These are phyloP conservation scores for Marasmarcha lunaedactyla DNA, from an alignment of 2,888 invertebrate genomes.

Conservation along the genomic window DNA sequence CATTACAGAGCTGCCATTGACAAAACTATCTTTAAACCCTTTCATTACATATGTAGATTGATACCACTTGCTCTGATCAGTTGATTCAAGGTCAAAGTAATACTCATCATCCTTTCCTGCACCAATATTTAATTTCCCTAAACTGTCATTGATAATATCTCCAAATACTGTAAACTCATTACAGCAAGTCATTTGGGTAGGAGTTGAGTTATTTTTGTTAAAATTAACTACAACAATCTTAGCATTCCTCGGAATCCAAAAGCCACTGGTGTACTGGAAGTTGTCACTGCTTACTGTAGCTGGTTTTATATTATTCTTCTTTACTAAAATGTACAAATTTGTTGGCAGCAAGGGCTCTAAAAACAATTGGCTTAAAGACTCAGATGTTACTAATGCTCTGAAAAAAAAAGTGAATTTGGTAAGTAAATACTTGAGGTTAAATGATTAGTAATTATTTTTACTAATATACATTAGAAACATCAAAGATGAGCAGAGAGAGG, in stretches of 20 bases:
- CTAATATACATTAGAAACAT: not conserved
- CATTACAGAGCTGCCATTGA: constrained; percentile 65
- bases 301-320: constrained; percentile 33
- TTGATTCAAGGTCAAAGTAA: constrained; percentile 44
- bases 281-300: constrained; percentile 32
- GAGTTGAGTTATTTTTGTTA: constrained; percentile 24
- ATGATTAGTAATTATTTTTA: not conserved
- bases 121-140: constrained; percentile 23
- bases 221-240: constrained; percentile 48
- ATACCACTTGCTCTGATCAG: constrained; percentile 52
- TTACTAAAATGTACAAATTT: constrained; percentile 61
- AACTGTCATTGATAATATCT: constrained; percentile 29
- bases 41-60: constrained; percentile 66
- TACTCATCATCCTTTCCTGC: constrained; percentile 19
- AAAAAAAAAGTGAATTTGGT: too few relatives aligned
- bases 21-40: constrained; percentile 69
- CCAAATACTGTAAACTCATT: constrained; percentile 51
- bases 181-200: constrained; percentile 40
- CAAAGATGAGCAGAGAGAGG: too few relatives aligned
- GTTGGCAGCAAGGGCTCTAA: constrained; percentile 48
- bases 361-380: constrained; percentile 46
- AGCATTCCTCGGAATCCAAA: constrained; percentile 40
- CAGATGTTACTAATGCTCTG: constrained; percentile 58
- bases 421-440: too few relatives aligned
- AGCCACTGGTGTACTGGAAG: constrained; percentile 42